These are phyloP conservation scores for Heliconius sara DNA, from an alignment of 2,888 invertebrate genomes.

Conservation along the genomic window DNA sequence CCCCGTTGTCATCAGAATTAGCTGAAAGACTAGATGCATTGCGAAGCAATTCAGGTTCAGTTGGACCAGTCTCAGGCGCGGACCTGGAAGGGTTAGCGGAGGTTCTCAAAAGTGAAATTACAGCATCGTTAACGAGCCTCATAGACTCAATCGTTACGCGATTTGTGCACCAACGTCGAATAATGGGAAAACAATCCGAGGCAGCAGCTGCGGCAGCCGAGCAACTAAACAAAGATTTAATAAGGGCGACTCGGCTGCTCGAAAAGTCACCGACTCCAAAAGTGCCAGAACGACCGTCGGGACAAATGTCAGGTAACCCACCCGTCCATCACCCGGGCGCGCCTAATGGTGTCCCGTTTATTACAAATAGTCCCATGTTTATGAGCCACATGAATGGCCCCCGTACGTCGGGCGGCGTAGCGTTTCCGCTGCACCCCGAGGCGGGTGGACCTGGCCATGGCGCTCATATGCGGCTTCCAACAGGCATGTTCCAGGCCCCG, in stretches of 20 bases:
- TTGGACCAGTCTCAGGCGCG: constrained; percentile 88
- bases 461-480: constrained; percentile 84
- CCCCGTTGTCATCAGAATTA: constrained; percentile 86
- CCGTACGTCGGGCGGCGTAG: constrained; percentile 85
- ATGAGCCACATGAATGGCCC: constrained; percentile 84
- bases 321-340: constrained; percentile 78
- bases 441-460: constrained; percentile 78
- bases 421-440: constrained; percentile 88
- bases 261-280: constrained; percentile 92
- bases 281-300: constrained; percentile 85
- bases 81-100: constrained; percentile 96
- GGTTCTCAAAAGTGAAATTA: constrained; percentile 94
- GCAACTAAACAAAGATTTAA: constrained; percentile 92
- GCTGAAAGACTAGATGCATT: constrained; percentile 91
- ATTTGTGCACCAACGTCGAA: constrained; percentile 91
- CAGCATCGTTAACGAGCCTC: constrained; percentile 91
- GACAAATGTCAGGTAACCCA: constrained; percentile 84
- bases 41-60: constrained; percentile 87
- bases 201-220: constrained; percentile 92
- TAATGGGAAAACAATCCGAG: constrained; percentile 90
- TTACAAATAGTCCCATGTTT: constrained; percentile 76
- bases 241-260: constrained; percentile 91
- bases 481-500: constrained; percentile 92
- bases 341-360: constrained; percentile 78
- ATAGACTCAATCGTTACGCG: constrained; percentile 95